Percentiles rank a stretch among this genome's conserved stretches.
Conservation (phyloP, 1,140 invertebrate species). For the Atta cephalotes region DNA sequence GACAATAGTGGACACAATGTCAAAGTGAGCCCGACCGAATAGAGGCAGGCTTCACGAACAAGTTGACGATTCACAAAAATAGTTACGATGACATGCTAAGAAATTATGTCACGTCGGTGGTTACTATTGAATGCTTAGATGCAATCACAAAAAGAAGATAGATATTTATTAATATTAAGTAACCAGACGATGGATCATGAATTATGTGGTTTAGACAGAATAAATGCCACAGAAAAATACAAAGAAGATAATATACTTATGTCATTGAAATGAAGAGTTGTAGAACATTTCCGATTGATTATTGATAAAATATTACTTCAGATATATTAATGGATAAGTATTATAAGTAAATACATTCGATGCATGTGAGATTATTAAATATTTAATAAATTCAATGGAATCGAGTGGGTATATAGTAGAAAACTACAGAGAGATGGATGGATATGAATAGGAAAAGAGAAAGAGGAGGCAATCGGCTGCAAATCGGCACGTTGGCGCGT, state of each 20-base stretch:
- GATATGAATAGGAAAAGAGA: not conserved
- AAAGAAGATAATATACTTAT: not conserved
- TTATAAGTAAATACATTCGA: not conserved
- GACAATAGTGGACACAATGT: conserved; percentile 35
- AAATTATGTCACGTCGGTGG: not conserved
- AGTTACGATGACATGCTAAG: conserved; percentile 11
- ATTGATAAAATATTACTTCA: not conserved
- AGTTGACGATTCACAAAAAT: conserved; percentile 30
- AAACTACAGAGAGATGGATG: not conserved
- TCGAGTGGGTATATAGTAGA: not conserved
- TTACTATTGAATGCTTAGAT: not conserved
- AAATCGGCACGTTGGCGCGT: conserved; percentile 42
- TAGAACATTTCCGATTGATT: too few relatives aligned
- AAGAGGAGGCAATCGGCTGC: conserved; percentile 14
- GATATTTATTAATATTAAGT: conserved; percentile 12
- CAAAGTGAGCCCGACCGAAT: conserved; percentile 40
- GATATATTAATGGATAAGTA: conserved; percentile 31
- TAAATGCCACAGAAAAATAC: not conserved
- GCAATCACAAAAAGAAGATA: not conserved
- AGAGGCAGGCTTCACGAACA: conserved; percentile 6
- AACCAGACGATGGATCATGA: not conserved
- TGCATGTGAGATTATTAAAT: conserved; percentile 10
- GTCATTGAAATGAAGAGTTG: too few relatives aligned
- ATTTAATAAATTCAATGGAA: conserved; percentile 33
- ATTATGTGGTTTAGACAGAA: not conserved